Percentiles rank a stretch among this genome's conserved stretches.
phyloP scores from a whole-genome alignment of 2,888 invertebrate genomes.

The Cyclophora punctaria region DNA sequence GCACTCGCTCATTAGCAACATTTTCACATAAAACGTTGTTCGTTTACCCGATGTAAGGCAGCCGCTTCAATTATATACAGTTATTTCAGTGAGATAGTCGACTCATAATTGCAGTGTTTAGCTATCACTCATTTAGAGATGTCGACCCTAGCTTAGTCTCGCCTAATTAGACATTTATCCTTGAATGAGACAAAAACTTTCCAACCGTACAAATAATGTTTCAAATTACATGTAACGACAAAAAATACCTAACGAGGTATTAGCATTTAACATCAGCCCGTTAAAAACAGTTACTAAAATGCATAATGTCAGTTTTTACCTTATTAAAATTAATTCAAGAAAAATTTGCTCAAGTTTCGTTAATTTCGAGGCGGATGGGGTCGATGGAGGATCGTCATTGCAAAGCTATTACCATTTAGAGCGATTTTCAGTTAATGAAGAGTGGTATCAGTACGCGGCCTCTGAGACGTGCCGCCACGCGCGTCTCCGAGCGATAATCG shows the following conservation, averaged over 20 bases:
- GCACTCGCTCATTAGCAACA: conserved; percentile 62
- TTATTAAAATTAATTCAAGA: conserved; percentile 59
- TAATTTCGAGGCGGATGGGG: conserved; percentile 45
- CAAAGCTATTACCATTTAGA: conserved; percentile 62
- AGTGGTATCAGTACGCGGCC: conserved; percentile 46
- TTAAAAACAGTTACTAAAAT: conserved; percentile 50
- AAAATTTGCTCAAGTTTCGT: conserved; percentile 56
- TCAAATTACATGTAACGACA: conserved; percentile 30
- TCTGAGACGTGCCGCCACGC: conserved; percentile 48
- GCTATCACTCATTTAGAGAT: conserved; percentile 59
- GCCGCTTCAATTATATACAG: conserved; percentile 64
- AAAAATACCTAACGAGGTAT: conserved; percentile 32
- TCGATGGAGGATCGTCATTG: conserved; percentile 40
- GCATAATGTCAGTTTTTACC: conserved; percentile 50
- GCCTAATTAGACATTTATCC: conserved; percentile 31
- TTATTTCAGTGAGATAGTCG: conserved; percentile 58
- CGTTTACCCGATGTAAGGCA: conserved; percentile 51
- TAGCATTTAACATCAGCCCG: conserved; percentile 33
- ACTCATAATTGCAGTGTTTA: conserved; percentile 60
- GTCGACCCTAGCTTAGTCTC: conserved; percentile 43
- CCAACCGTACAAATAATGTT: conserved; percentile 21
- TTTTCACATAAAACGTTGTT: conserved; percentile 64
- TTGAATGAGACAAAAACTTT: conserved; percentile 21
- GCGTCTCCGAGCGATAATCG: conserved; percentile 55
- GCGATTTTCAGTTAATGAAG: conserved; percentile 67